phyloP scores from a whole-genome alignment of 2,888 invertebrate genomes.

The Polydrusus pterygomalis region DNA sequence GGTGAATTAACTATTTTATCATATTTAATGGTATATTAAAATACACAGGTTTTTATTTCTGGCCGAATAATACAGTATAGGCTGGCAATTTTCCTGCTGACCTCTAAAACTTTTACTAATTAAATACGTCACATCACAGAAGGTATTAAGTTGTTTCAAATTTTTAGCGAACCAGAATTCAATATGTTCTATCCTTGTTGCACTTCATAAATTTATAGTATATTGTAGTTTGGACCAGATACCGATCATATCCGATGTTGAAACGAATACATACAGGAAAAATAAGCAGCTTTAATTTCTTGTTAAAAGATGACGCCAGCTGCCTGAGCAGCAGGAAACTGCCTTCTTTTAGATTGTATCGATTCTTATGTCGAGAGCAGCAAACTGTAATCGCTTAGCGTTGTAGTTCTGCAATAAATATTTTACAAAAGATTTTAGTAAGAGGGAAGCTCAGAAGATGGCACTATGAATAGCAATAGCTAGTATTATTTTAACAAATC shows the following conservation, averaged over 20 bases:
- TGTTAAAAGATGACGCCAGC: background rate
- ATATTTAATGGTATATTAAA: too few species aligned
- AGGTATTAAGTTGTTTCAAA: background rate
- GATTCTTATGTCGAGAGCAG: background rate
- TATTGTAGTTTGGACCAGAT: background rate
- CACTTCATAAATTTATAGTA: too few species aligned
- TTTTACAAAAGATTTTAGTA: background rate
- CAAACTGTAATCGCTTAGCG: background rate
- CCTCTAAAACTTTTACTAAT: background rate
- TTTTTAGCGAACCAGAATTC: background rate
- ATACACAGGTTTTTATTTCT: background rate
- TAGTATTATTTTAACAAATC: too few species aligned
- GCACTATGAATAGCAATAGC: background rate
- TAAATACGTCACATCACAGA: background rate
- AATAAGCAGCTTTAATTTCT: background rate
- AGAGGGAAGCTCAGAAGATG: background rate
- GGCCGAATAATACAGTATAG: background rate
- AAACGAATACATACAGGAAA: background rate
- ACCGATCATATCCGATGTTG: background rate
- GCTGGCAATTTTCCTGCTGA: background rate
- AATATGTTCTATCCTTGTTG: background rate
- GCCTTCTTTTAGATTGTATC: background rate
- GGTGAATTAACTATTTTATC: too few species aligned
- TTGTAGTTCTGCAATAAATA: background rate
- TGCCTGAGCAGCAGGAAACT: background rate